Base-by-base conservation (phyloP, 2,113 vertebrate genomes). In the Smithornis capensis region DNA sequence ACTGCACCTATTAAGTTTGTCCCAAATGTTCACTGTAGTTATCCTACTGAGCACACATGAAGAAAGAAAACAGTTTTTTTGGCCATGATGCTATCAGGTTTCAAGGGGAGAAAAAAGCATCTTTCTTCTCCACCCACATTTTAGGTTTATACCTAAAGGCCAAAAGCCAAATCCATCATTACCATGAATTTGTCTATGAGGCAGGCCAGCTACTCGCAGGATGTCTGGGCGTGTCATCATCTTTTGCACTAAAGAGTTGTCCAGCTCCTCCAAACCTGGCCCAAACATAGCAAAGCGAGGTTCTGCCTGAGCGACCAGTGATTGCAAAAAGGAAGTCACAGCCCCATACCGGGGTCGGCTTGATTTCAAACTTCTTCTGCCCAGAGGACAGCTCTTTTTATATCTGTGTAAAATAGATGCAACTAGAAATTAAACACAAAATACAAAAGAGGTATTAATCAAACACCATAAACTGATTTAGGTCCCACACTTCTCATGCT, bases 241-340 rank as follows among this genome's bases (percentile, higher is more conserved):
- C 71, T 97, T 98, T 49, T 96, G 98, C 81, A 99, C 98, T 87
- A 99, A 96, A 19, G 99, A 99, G n/a, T 98, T 92, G 11, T 99
- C 98, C 91, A 99, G 95, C 92, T 99, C 98, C 97, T 99, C 99
- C 94, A 99, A 98, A 42, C 99, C 99, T 2, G 98, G 98, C 25
- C 99, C 99, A 90, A 99, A 99, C 99, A 99, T 99, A 56, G 99
- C 99, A 67, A 99, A 99, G 63, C 99, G 98, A 23, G 99, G 99
- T 85, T 99, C 99, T 50, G 98, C 73, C 18, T 98, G 98, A 38
- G 97, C 96, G 67, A 99, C 98, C 91, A 99, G 83, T 3, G 98
- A 99, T 15, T 99, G 98, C 75, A 99, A 96, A 95, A 99, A 99
- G 4, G 98, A 99, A 14, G 98, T 98, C 59, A 99, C 97, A 12